Evolutionary conservation across 2,888 invertebrate species (phyloP).

Genomic region (Drosophila percnosoma): DNA sequence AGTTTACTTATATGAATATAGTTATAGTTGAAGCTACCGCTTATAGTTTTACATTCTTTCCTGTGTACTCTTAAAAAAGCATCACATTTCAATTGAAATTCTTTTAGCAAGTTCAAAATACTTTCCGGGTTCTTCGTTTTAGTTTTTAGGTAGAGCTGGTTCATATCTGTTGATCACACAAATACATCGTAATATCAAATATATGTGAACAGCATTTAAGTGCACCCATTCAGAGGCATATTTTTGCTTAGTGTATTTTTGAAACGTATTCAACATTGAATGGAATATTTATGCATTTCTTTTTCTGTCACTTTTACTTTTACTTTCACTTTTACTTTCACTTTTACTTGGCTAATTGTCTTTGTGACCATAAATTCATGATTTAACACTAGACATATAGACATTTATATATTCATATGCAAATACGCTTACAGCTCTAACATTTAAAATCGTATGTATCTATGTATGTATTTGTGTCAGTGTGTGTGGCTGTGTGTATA

Average conservation of each 20-base stretch:
- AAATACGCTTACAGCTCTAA: constrained; percentile 44
- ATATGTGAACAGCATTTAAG: background rate
- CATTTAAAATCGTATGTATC: constrained; percentile 51
- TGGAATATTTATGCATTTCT: constrained; percentile 12
- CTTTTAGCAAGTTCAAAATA: constrained; percentile 29
- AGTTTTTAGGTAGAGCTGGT: constrained; percentile 10
- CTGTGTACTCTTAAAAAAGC: constrained; percentile 62
- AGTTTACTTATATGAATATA: constrained; percentile 18
- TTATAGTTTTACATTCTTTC: constrained; percentile 6
- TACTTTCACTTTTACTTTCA: background rate
- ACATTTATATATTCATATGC: constrained; percentile 30
- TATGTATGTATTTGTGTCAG: background rate
- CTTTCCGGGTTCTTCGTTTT: constrained; percentile 14
- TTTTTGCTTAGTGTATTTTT: background rate
- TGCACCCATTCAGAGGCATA: background rate
- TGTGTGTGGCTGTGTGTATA: constrained; percentile 6
- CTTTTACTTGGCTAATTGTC: constrained; percentile 48
- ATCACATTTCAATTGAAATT: constrained; percentile 61
- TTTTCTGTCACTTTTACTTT: constrained; percentile 20
- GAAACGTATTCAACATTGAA: constrained; percentile 3
- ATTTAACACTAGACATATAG: constrained; percentile 43
- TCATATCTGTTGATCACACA: constrained; percentile 4
- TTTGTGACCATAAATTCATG: constrained; percentile 48
- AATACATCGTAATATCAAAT: background rate
- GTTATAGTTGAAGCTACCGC: constrained; percentile 26